Evolutionary conservation across 2,888 invertebrate species (phyloP).

Genomic region (Teleogryllus oceanicus): DNA sequence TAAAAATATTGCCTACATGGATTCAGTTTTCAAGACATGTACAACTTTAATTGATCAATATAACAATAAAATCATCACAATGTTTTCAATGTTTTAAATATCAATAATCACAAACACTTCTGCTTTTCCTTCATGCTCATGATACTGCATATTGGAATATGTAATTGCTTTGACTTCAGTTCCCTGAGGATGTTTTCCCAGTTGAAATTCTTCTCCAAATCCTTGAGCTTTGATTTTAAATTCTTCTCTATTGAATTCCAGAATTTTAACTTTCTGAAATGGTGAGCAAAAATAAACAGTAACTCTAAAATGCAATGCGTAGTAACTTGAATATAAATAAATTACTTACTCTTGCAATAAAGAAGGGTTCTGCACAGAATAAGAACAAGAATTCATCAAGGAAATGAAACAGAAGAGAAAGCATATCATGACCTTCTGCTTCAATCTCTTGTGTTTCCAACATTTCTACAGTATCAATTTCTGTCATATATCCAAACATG

Average conservation of each 20-base stretch:
- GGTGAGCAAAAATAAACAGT: not conserved
- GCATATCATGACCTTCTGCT: constrained; percentile 84
- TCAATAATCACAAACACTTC: constrained; percentile 98
- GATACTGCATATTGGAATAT: constrained; percentile 96
- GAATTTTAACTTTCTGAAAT: constrained; percentile 80
- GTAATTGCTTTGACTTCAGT: constrained; percentile 99
- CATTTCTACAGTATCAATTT: constrained; percentile 78
- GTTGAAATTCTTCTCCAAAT: constrained; percentile 90
- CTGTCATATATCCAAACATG: constrained; percentile 99
- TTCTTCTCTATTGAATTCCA: constrained; percentile 77
- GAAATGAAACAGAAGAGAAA: constrained; percentile 85
- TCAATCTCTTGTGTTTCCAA: constrained; percentile 74
- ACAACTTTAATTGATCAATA: not conserved
- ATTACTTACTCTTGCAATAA: constrained; percentile 63
- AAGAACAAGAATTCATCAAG: constrained; percentile 90
- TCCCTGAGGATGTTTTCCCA: constrained; percentile 94
- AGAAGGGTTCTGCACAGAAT: constrained; percentile 86
- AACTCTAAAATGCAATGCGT: too few species aligned
- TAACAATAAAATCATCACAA: too few species aligned
- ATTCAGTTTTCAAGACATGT: not conserved
- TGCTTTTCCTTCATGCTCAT: constrained; percentile 62
- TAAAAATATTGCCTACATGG: not conserved
- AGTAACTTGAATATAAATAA: not conserved
- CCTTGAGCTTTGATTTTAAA: constrained; percentile 70
- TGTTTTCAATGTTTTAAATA: constrained; percentile 53